These are phyloP conservation scores for Notodonta dromedarius DNA, from an alignment of 2,888 invertebrate species.

Conservation along the genomic window DNA sequence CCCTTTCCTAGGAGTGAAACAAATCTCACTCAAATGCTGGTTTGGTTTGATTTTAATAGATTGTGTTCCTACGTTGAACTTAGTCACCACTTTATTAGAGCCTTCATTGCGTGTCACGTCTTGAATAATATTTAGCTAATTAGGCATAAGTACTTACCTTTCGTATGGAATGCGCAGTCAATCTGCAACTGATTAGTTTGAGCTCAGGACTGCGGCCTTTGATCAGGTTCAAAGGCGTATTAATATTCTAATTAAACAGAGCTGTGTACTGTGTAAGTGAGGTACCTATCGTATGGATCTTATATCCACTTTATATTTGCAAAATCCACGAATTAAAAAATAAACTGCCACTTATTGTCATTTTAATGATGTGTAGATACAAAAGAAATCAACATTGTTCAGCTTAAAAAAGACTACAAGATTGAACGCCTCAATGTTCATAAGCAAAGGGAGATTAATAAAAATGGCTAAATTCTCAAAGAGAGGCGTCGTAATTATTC, in stretches of 20 bases:
- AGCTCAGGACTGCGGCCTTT: constrained; percentile 24
- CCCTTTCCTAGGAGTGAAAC: no score
- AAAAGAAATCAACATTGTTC: no score
- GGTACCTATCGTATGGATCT: no score
- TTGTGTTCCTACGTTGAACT: no score
- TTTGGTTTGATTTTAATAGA: no score
- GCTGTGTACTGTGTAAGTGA: no score
- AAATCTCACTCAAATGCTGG: no score
- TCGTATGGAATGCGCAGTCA: constrained; percentile 44
- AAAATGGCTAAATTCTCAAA: background rate
- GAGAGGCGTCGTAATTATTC: constrained; percentile 15
- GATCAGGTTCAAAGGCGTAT: background rate
- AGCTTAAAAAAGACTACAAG: no score
- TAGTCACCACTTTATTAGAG: background rate
- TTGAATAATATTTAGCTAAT: constrained; percentile 44
- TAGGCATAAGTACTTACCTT: constrained; percentile 32
- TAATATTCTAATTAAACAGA: background rate
- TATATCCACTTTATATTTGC: no score
- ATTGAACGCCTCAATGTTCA: background rate
- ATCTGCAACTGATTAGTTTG: constrained; percentile 49
- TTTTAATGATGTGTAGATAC: no score
- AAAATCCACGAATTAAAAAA: no score
- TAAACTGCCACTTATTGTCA: no score
- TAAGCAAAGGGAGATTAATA: background rate
- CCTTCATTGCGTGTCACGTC: background rate